Evolutionary conservation across 2,113 vertebrate species (phyloP), one percentile per base, ranked within the genome.

Genomic region (Psephotus haematonotus): DNA sequence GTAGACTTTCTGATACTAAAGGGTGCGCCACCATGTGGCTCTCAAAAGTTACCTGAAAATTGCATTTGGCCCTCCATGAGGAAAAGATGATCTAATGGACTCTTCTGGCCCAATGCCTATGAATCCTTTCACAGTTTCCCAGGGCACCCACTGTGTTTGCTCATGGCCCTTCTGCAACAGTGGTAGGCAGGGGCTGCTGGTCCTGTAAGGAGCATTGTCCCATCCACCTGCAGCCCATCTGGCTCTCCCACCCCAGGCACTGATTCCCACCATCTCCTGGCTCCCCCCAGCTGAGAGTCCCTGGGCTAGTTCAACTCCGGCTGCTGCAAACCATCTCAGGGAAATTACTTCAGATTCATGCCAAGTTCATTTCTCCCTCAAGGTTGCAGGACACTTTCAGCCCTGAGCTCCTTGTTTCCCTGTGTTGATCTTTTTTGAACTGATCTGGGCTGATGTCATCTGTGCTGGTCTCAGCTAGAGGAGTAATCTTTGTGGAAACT

Each of bases 11-110:
- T 46, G 53, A 49, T 20, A 37, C 41, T 46, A 35, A 37, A 9
- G 59, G 68, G 10, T 85, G 76, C 92, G 79, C 37, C 85, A 88
- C 31, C 4, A 4, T 44, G 49, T 70, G 71, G 59, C 39, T 94
- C 76, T 83, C 16, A 69, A 77, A 82, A 90, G 49, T 67, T 83
- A 67, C 67, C 69, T 83, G 68, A 86, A 92, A 92, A 50, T 47
- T 44, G 44, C 41, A 65, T 67, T 92, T 88, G 76, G 79, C 71
- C 53, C 63, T 88, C 59, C n/a, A 28, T 53, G 64, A 92, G 71
- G 86, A 97, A 96, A 94, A 90, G 62, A 83, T 92, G 85, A 97
- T 74, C 86, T 93, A 90, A 96, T 86, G 63, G 75, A n/a, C 68
- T 92, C 43, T 57, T 39, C 55, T 92, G 91, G 92, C 59, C 41